Base-by-base conservation (phyloP, 2,888 invertebrate genomes). In the Campopleginae sp. region DNA sequence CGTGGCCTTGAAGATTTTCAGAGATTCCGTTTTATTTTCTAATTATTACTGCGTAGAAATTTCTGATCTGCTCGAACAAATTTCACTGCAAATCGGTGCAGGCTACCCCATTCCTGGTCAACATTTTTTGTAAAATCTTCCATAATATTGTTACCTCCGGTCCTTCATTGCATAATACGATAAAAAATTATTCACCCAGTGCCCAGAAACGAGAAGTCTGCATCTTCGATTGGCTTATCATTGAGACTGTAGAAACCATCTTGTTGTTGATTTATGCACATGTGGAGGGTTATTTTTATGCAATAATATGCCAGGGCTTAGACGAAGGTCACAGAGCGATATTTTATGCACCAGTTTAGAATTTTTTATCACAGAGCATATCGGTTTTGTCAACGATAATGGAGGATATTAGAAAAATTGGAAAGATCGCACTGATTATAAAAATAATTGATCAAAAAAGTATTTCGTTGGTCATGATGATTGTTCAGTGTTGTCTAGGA, bases 401-500 rank as follows among this genome's bases (percentile, higher is more conserved):
- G 33, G 33, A 5, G 5, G 3, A 4, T 38, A 5, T 38, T 38
- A 38, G 38, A 38, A 38, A 38, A 38, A 5, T 38, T 3, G 38
- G 2, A 38, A 38, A 5, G 38, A 38, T 38, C 7, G 38, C 38
- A 38, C 7, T 38, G 7, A 38, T 38, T 38, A 38, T 38, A 5
- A 38, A 38, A 38, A 38, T 6, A 38, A 2, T 38, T 2, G 38
- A 38, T 38, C 4, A 38, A 38, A 38, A 38, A 38, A 4, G 7
- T 38, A 38, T 23, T 12, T 23, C 8, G 54, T 54, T 23, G 10
- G 19, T 12, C 4, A 27, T 14, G 33, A 42, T 51, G 27, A 6
- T 54, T 38, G 42, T 42, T 61, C 27, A 27, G 31, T 61, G 74
- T 27, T 19, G 42, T 74, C 23, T 42, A 74, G 17, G 44, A 44